Conservation (phyloP, 2,888 invertebrate genomes). For the Troglohyphantes excavatus region DNA sequence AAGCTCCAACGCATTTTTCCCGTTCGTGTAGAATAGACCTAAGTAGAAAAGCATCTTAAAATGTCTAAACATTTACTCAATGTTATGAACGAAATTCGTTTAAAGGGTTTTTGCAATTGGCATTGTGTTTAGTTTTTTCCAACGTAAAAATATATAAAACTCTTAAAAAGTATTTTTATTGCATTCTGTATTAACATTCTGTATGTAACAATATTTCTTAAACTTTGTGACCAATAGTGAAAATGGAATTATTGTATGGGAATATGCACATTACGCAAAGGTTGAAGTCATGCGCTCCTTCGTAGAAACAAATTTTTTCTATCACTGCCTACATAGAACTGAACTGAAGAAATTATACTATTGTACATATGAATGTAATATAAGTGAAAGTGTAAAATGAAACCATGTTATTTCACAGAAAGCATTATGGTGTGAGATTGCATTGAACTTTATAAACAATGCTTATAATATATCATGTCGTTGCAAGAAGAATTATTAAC, state of each 20-base stretch:
- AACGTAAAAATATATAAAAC: no score
- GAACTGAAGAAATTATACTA: neutral
- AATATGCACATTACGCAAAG: neutral
- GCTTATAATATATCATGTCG: neutral
- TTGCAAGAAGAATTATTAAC: neutral
- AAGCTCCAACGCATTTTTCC: no score
- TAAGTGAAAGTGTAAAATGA: neutral
- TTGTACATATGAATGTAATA: neutral
- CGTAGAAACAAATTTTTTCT: neutral
- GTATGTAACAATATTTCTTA: no score
- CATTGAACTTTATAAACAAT: neutral
- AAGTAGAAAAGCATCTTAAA: no score
- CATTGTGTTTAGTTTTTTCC: no score
- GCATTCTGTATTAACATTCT: no score
- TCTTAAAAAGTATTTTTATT: no score
- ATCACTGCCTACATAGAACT: neutral
- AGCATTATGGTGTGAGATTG: neutral
- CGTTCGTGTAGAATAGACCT: no score
- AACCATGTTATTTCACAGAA: neutral
- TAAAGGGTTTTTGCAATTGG: no score
- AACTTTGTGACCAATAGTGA: no score
- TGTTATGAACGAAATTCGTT: no score
- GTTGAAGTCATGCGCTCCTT: neutral
- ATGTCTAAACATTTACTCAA: no score
- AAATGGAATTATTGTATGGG: neutral